A percentile compares a stretch with the other conserved stretches of the same genome.
Evolutionary conservation across 2,888 invertebrate genomes (phyloP).

Genomic region (Plutella xylostella): DNA sequence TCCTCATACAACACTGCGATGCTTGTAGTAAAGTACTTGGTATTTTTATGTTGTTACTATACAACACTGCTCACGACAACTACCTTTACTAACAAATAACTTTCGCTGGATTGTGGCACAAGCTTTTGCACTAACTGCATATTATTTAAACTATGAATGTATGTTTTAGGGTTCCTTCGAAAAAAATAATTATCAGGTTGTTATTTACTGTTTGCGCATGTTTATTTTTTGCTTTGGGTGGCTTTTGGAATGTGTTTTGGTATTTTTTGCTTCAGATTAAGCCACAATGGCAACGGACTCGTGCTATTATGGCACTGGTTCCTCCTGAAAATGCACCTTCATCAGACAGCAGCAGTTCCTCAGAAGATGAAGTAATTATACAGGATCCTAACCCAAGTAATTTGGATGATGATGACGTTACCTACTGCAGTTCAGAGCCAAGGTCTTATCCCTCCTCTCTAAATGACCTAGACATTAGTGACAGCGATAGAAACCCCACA

Average conservation of each 20-base stretch:
- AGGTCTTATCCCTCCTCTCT: not conserved
- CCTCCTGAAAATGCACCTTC: not conserved
- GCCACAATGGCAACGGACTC: not conserved
- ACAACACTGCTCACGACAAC: not conserved
- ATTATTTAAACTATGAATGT: not conserved
- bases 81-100: not conserved
- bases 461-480: not conserved
- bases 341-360: not conserved
- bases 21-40: not conserved
- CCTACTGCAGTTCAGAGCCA: not conserved
- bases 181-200: not conserved
- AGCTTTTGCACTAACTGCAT: not conserved
- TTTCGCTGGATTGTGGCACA: not conserved
- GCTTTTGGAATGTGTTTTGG: not conserved
- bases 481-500: too few relatives aligned
- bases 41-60: not conserved
- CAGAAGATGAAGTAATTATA: not conserved
- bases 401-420: not conserved
- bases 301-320: not conserved
- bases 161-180: not conserved
- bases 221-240: not conserved
- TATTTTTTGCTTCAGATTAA: not conserved
- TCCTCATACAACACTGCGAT: not conserved
- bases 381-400: not conserved
- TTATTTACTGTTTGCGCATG: not conserved